Base-by-base conservation (phyloP, 2,113 vertebrate genomes). In the Hemiscyllium ocellatum region DNA sequence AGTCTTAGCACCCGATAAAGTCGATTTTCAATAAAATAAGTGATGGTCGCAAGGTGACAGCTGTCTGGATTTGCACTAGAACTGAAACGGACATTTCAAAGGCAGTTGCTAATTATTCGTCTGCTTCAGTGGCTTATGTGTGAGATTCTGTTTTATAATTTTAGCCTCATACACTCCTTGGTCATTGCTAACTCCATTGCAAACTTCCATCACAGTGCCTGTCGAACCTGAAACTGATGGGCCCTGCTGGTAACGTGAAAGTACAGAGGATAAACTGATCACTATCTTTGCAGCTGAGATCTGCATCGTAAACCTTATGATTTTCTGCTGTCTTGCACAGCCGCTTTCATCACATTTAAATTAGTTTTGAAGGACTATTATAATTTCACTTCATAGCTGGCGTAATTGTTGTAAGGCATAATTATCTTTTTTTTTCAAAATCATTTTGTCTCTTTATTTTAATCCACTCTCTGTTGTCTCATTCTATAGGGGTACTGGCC, bases 271-370 rank as follows among this genome's bases (percentile, higher is more conserved):
- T 96, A 97, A 97, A 97, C 97, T 47, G 33, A 97, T 96, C 96
- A 96, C 97, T 97, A 96, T 97, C 97, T 96, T 96, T 97, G 97
- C 97, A 97, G 97, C 96, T 97, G 97, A 97, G 97, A 97, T 96
- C 96, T 96, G 96, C 97, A 96, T 97, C 96, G 94, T 97, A 98
- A 98, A 97, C 97, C 97, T 98, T 97, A 97, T 97, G 97, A 98
- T 98, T 98, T 98, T 98, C 97, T 97, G 97, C 97, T 97, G 97
- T 97, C 97, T 97, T 97, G 97, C 97, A 98, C 97, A 97, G 96
- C 97, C 97, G 98, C 97, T 97, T 98, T 97, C 97, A 97, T 97
- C 97, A 97, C 97, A 97, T 98, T 98, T 97, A 98, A 98, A 98
- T 98, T 97, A 98, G 97, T 76, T 95, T 95, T 95, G 97, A 98